Evolutionary conservation across 2,113 vertebrate species (phyloP), one percentile per base, ranked within the genome.

Genomic region (Serilophus lunatus): DNA sequence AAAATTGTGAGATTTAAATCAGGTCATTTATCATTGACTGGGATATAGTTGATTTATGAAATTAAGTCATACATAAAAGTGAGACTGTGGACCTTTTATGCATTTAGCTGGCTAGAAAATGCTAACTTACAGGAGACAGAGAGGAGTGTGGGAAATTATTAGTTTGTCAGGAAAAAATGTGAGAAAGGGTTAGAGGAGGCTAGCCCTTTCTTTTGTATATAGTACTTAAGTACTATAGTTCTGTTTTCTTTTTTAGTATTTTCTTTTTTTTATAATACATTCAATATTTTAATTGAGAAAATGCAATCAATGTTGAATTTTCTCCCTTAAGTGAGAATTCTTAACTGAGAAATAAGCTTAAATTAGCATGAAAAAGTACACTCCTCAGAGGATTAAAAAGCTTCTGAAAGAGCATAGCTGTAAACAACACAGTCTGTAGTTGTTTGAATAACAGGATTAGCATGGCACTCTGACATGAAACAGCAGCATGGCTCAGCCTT

Each of bases 381-480:
- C 13, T 61, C 9, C 29, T 82, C 35, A 35, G 29, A 60, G 29
- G 24, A 40, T 4, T 79, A 45, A 86, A 82, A 70, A 22, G 9
- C 40, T 10, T 70, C 31, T 65, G 28, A 54, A 50, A 81, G 10
- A 54, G 4, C 9, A 26, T 11, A 59, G 9, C 24, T 0, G 0
- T 33, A 86, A 71, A 63, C 0, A 11, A 23, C 6, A 18, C 10
- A 44, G 12, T 31, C 6, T 49, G 6, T 50, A 25, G 23, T 9
- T 74, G 12, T 40, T 38, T 47, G 42, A 93, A 20, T 35, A 40
- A 9, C 13, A 63, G 54, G 50, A 59, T 66, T 47, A 70, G 9
- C 0, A 0, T 45, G 26, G 7, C 10, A 42, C 3, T 94, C 8
- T 28, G 12, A 10, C 13, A 3, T 1, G 2, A 51, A 29, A 16